Conservation (phyloP, 2,797 vertebrate species). For the Harpagifer antarcticus region DNA sequence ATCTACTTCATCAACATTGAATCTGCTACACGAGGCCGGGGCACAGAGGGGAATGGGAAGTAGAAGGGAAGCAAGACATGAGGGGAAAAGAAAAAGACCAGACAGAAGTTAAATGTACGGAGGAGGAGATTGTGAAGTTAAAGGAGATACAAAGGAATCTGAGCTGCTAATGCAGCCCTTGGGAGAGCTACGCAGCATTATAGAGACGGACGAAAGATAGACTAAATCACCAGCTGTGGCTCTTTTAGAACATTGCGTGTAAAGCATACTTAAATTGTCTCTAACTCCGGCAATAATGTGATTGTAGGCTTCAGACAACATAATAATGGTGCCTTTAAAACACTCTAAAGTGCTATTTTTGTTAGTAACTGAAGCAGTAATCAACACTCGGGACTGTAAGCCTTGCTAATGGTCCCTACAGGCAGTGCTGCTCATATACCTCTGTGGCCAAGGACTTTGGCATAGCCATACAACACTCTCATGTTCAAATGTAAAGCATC, state of each 20-base stretch:
- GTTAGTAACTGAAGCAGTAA: constrained; percentile 29
- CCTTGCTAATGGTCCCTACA: background rate
- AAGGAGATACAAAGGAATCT: constrained; percentile 56
- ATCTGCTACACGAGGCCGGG: constrained; percentile 43
- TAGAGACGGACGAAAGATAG: constrained; percentile 55
- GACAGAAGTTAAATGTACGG: constrained; percentile 39
- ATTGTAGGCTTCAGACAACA: constrained; percentile 50
- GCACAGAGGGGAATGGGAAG: constrained; percentile 29
- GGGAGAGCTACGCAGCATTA: constrained; percentile 47
- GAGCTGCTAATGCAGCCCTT: constrained; percentile 51
- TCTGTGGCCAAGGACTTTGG: background rate
- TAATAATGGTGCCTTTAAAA: constrained; percentile 54
- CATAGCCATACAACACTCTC: background rate
- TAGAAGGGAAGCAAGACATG: constrained; percentile 20
- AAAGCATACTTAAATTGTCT: constrained; percentile 44
- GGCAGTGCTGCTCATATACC: constrained; percentile 1
- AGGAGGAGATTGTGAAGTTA: constrained; percentile 52
- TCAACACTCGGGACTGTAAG: constrained; percentile 20
- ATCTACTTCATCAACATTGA: constrained; percentile 72
- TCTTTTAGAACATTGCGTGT: constrained; percentile 45
- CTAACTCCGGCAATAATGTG: constrained; percentile 43
- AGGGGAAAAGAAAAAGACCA: constrained; percentile 21
- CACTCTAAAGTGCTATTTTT: constrained; percentile 39
- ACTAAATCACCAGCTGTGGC: constrained; percentile 46
- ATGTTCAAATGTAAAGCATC: constrained; percentile 20